phyloP scores from a whole-genome alignment of 2,113 vertebrate species.

The Thamnophis sirtalis region DNA sequence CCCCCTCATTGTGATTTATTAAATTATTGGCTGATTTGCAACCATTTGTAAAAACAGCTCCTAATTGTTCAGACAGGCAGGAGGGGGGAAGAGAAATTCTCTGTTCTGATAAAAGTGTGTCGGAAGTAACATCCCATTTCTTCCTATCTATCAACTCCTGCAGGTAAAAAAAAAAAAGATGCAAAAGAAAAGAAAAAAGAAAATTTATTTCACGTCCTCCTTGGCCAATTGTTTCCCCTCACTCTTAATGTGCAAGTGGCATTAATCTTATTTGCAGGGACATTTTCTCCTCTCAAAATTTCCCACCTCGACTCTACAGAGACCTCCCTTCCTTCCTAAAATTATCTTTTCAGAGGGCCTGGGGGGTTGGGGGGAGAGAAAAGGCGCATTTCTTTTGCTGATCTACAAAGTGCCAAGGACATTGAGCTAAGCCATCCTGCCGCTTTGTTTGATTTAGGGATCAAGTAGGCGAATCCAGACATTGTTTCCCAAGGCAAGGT shows the following conservation, averaged over 20 bases:
- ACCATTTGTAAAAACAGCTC: not conserved
- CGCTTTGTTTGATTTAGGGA: not conserved
- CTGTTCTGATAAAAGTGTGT: not conserved
- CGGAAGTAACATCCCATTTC: not conserved
- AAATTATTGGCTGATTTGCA: not conserved
- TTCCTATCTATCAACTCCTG: not conserved
- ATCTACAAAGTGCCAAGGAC: not conserved
- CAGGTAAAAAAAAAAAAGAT: not conserved
- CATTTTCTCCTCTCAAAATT: not conserved
- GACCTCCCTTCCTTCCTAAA: not conserved
- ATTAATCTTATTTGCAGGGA: not conserved
- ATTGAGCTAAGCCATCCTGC: not conserved
- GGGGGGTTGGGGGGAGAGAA: not conserved
- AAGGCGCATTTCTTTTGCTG: not conserved
- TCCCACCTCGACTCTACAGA: not conserved
- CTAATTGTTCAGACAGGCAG: not conserved
- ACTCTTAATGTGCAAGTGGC: not conserved
- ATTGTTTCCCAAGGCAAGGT: not conserved
- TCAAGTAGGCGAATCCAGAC: not conserved
- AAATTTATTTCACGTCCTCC: not conserved
- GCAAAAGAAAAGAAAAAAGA: not conserved
- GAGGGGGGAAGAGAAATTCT: not conserved
- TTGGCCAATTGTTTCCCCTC: not conserved
- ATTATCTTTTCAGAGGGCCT: not conserved
- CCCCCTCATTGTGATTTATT: not conserved